Conservation (phyloP, 2,797 vertebrate genomes). For the Ctenopoma kingsleyae region DNA sequence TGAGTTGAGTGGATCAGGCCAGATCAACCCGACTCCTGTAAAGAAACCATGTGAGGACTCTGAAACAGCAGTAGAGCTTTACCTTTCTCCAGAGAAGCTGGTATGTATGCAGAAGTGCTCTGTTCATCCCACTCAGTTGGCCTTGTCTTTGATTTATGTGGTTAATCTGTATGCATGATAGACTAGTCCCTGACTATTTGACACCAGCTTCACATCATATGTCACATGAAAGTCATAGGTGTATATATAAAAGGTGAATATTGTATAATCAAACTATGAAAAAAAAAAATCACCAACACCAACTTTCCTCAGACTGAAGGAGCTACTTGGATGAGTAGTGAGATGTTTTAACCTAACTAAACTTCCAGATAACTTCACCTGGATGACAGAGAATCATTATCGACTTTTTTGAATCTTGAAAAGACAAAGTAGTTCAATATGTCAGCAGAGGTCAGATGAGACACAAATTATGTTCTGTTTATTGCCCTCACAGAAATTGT, state of each 20-base stretch:
- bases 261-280: neutral
- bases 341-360: no score
- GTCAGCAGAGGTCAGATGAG: neutral
- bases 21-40: conserved; percentile 84
- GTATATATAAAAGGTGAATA: neutral
- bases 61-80: conserved; percentile 78
- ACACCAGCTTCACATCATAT: neutral
- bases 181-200: neutral
- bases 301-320: no score
- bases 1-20: conserved; percentile 84
- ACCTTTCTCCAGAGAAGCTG: conserved; percentile 87
- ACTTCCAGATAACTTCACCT: no score
- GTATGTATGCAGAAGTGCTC: conserved; percentile 73
- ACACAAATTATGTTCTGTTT: conserved; percentile 6
- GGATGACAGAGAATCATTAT: no score
- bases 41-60: conserved; percentile 59
- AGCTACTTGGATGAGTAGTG: no score
- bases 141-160: neutral
- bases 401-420: no score
- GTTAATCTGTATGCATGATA: neutral
- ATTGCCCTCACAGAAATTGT: conserved; percentile 81
- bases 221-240: neutral
- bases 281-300: no score
- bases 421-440: conserved; percentile 1
- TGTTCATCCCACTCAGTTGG: neutral